Evolutionary conservation across 2,797 vertebrate species (phyloP), one percentile per base, ranked within the genome.

Genomic region (Enteromius unitaeniatus): DNA sequence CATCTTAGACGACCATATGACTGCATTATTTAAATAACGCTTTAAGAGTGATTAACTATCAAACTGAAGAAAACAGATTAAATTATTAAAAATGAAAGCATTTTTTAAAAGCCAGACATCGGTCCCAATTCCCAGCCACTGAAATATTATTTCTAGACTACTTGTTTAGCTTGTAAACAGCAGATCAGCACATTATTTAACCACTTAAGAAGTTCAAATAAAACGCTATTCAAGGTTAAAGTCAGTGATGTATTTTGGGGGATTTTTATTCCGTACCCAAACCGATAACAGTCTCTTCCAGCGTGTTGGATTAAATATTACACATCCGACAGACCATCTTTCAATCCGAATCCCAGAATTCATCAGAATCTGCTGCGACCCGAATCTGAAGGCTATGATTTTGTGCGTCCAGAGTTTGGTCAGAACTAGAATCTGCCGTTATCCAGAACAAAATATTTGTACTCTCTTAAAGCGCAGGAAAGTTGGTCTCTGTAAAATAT

Each of bases 311-410:
- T 64, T 1, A 23, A 26, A 74, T 37, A 74, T 51, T 13, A 37
- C 31, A 51, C 58, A 42, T 28, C n/a, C 28, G 19, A 83, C 73
- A 42, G 62, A 76, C 26, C 68, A 62, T 45, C 40, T 28, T 28
- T 82, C 62, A 42, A 55, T 19, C 15, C 49, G 19, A 3, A 55
- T 82, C 81, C 47, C 58, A 76, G 72, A 40, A 67, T 40, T 15
- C 60, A 67, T 82, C 45, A 3, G 2, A 60, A 23, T 81, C 51
- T 11, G 62, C 14, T n/a, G n/a, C 21, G 17, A 28, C 31, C 37
- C 67, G n/a, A 60, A 60, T 31, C 53, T 13, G 68, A 34, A 15
- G 69, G 26, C 4, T 47, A 2, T 14, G 21, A 21, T 15, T 60
- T 40, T 9, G 49, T 34, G 26, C 7, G 13, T 6, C 40, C 17